Evolutionary conservation across 2,888 invertebrate species (phyloP).

Genomic region (Aporophyla nigra): DNA sequence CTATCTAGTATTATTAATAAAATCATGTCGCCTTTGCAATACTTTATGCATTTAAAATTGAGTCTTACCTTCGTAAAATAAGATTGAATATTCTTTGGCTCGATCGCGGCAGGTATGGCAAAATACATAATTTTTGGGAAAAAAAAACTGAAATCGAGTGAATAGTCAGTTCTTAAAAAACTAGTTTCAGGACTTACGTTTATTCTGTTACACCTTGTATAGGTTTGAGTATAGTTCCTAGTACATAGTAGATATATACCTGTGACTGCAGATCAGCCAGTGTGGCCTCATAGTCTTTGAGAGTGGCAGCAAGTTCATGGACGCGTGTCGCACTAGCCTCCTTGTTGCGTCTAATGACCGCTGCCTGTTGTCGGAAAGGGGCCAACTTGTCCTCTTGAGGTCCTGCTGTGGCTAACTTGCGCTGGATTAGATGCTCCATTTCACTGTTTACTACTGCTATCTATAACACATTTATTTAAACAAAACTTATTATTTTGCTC

Average conservation of each 20-base stretch:
- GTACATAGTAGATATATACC: constrained; percentile 66
- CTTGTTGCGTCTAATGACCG: constrained; percentile 95
- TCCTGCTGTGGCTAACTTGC: constrained; percentile 92
- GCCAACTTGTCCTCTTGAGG: constrained; percentile 94
- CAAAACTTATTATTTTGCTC: not conserved
- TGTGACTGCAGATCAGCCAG: constrained; percentile 91
- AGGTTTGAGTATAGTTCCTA: not conserved
- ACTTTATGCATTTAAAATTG: too few relatives aligned
- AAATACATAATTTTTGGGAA: too few relatives aligned
- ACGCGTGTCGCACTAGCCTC: constrained; percentile 93
- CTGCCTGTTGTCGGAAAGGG: constrained; percentile 96
- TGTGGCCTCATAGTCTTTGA: constrained; percentile 91
- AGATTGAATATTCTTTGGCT: too few relatives aligned
- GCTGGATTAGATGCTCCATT: constrained; percentile 94
- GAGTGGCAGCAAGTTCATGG: constrained; percentile 92
- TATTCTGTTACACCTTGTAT: too few relatives aligned
- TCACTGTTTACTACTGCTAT: constrained; percentile 90
- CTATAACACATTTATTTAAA: constrained; percentile 66
- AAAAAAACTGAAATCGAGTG: too few relatives aligned
- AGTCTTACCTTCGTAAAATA: too few relatives aligned
- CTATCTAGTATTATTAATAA: too few relatives aligned
- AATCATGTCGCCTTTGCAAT: too few relatives aligned
- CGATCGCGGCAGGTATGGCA: too few relatives aligned
- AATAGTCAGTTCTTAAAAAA: too few relatives aligned
- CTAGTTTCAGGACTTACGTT: too few relatives aligned